Evolutionary conservation across 2,888 invertebrate species (phyloP), one percentile per base, ranked within the genome.

Genomic region (Anorthoa munda): DNA sequence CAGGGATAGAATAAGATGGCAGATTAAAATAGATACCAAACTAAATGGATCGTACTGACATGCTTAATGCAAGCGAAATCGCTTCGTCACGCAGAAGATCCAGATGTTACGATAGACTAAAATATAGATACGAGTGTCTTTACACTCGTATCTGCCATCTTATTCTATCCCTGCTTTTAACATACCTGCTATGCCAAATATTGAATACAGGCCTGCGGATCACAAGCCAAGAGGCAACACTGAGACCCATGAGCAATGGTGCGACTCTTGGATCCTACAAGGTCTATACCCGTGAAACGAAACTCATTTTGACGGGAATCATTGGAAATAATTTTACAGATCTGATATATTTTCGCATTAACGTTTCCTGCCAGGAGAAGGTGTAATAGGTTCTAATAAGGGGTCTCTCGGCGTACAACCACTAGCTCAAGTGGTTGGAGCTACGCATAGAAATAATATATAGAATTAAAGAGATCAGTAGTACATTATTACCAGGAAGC

Each of bases 21-120:
- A 56, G 50, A 82, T 81, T 82, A 79, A 77, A 84, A 82, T 75
- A 76, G 63, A 80, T 76, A 59, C 60, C 63, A 72, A 76, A 81
- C 77, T 76, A 75, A 85, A 84, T 85, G 75, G 74, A 66, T 59
- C 17, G 39, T 66, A 67, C 48, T 70, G 81, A 82, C 78, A 80
- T 74, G 75, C 46, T 72, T 82, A 69, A 77, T 79, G 68, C 69
- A 78, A 21, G 65, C 77, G 56, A 87, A 90, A 88, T 84, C 75
- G 86, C 89, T 73, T 79, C 77, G 87, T 91, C 91, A 90, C 81
- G 81, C 75, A 73, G 77, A 79, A 83, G 74, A 80, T 79, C 79
- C 67, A 79, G 83, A 87, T 88, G 82, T 70, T 72, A 60, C 21
- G 50, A 67, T 81, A 71, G 23, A 1, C 51, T 63, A 58, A 61